Base-by-base conservation (phyloP, 2,888 invertebrate genomes). In the Rhagophthalmus giganteus region DNA sequence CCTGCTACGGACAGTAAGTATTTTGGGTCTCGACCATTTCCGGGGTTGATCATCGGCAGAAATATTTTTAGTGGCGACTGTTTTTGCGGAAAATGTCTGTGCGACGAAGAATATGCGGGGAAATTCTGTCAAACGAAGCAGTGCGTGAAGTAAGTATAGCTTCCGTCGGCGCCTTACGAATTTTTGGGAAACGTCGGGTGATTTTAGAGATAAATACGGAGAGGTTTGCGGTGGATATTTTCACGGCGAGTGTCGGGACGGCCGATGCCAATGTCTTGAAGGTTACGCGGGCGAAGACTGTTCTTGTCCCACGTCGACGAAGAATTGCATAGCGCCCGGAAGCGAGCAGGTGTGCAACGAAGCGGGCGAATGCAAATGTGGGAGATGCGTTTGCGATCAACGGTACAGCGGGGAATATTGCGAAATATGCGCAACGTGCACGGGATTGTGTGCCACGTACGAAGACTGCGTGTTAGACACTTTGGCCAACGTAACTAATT, bases 341-440 rank as follows among this genome's bases (percentile, higher is more conserved):
- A 66, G 70, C 0, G 71, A 75, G 6, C 74, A 75, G 11, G 67
- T 82, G 2, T 91, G 90, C 68, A 88, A 86, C 1, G 85, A 83
- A 0, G 81, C 83, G 20, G 94, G 94, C 1, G 76, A 77, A 1
- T 94, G 94, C 68, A 78, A 79, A 9, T 94, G 94, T 66, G 90
- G 89, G 66, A 47, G 55, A 37, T 72, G 72, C 47, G 15, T 54
- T 9, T 72, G 72, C 41, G 25, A 55, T 0, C 33, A 52, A 5
- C 61, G 66, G 16, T 81, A 77, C 58, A 66, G 74, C 0, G 81
- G 81, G 12, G 67, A 62, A 33, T 81, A 74, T 65, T 82, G 82
- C 47, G 81, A 81, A 66, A 75, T 75, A 3, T 79, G 79, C 55
- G 72, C 77, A 1, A 74, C 73, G 0, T 80, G 80, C 50, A 78